Evolutionary conservation across 2,888 invertebrate species (phyloP).

Genomic region (Eledona agricola): DNA sequence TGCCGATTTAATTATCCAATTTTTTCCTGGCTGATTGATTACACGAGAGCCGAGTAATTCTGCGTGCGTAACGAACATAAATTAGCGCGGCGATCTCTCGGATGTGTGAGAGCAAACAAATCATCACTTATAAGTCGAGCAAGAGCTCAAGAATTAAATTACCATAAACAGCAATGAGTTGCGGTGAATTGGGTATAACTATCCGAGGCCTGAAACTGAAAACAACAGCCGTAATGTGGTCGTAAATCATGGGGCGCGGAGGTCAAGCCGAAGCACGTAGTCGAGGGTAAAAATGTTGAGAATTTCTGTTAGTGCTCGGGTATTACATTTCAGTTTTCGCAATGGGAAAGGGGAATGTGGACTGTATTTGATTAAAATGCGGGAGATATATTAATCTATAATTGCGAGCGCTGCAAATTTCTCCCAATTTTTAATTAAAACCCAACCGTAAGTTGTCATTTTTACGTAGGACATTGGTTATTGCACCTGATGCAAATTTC

Average conservation of each 20-base stretch:
- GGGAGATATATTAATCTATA: conserved; percentile 29
- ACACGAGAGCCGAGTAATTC: conserved; percentile 2
- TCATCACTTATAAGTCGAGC: conserved; percentile 17
- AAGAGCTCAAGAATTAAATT: conserved; percentile 31
- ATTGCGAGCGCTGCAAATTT: conserved; percentile 10
- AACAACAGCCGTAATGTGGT: conserved; percentile 5
- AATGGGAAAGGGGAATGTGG: conserved; percentile 23
- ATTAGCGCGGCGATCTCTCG: conserved; percentile 1
- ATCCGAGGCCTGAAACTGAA: conserved; percentile 20
- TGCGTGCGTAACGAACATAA: conserved; percentile 2
- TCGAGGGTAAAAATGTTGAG: conserved; percentile 22
- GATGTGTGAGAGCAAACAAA: conserved; percentile 18
- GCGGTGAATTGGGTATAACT: conserved; percentile 33
- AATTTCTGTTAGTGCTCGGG: conserved; percentile 26
- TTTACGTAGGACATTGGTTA: conserved; percentile 7
- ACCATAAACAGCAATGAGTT: conserved; percentile 32
- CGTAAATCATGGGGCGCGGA: conserved; percentile 18
- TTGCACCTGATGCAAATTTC: conserved; percentile 20
- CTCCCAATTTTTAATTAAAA: conserved; percentile 27
- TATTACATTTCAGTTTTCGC: conserved; percentile 27
- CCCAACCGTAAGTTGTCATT: conserved; percentile 11
- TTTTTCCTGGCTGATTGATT: too few relatives aligned
- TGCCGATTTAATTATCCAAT: too few relatives aligned
- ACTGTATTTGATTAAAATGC: conserved; percentile 29
- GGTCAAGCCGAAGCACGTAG: conserved; percentile 26